Evolutionary conservation across 2,888 invertebrate genomes (phyloP).

Genomic region (Eristalis arbustorum): DNA sequence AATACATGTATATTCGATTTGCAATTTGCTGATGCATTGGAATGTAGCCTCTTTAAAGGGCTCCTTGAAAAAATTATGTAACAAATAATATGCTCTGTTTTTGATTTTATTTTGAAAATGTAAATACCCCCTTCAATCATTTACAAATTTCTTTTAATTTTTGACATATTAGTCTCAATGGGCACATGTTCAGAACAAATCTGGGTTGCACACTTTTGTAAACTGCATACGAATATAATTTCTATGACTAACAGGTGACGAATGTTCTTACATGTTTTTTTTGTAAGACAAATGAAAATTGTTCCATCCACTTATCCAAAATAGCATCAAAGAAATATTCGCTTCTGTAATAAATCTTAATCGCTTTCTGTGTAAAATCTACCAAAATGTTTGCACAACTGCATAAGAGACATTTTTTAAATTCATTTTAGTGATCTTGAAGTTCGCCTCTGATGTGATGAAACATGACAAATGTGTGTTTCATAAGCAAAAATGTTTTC

Average conservation of each 20-base stretch:
- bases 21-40: neutral
- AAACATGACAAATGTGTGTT: constrained; percentile 7
- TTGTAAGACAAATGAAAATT: neutral
- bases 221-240: too few species aligned
- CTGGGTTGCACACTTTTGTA: too few species aligned
- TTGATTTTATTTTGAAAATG: too few species aligned
- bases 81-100: too few species aligned
- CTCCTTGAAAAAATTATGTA: too few species aligned
- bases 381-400: neutral
- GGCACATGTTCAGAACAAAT: too few species aligned
- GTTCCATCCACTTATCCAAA: neutral
- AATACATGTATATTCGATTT: too few species aligned
- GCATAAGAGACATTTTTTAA: neutral
- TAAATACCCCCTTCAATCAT: too few species aligned
- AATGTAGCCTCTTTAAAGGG: neutral
- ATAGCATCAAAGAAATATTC: neutral
- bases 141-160: too few species aligned
- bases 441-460: neutral
- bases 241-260: neutral
- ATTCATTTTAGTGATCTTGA: constrained; percentile 2
- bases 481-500: neutral
- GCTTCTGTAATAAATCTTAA: neutral
- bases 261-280: neutral
- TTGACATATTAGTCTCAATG: too few species aligned
- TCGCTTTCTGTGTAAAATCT: neutral